Conservation (phyloP, 2,113 vertebrate genomes). For the Prinia subflava region DNA sequence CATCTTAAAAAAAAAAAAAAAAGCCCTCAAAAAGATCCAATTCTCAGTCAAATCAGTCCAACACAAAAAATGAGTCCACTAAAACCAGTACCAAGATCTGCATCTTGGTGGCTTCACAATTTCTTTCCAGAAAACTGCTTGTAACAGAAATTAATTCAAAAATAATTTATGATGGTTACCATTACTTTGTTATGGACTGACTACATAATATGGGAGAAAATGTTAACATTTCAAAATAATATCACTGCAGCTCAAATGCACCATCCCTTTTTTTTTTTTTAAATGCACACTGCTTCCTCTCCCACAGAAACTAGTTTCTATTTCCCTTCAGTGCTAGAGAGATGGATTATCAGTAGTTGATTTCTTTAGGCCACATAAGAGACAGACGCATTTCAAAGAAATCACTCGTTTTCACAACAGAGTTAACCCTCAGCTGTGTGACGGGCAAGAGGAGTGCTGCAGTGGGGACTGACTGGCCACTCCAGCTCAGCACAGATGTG, state of each 20-base stretch:
- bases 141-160: neutral
- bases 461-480: too few species aligned
- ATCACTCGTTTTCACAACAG: constrained; percentile 8
- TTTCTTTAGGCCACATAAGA: neutral
- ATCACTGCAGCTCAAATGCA: neutral
- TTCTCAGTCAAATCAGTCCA: neutral
- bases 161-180: neutral
- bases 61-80: neutral
- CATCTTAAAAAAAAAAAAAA: neutral
- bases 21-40: neutral
- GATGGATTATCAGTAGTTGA: constrained; percentile 2
- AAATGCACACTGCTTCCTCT: neutral
- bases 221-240: neutral
- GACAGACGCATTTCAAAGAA: constrained; percentile 16
- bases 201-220: neutral
- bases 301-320: constrained; percentile 30
- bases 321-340: constrained; percentile 39
- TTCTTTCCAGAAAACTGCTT: neutral
- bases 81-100: neutral
- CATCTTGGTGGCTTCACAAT: neutral
- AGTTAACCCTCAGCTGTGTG: neutral
- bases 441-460: neutral
- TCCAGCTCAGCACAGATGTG: neutral
- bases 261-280: neutral
- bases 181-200: rapidly evolving